These are phyloP conservation scores for Argyrosomus regius DNA, from an alignment of 2,797 vertebrate genomes.

Conservation along the genomic window DNA sequence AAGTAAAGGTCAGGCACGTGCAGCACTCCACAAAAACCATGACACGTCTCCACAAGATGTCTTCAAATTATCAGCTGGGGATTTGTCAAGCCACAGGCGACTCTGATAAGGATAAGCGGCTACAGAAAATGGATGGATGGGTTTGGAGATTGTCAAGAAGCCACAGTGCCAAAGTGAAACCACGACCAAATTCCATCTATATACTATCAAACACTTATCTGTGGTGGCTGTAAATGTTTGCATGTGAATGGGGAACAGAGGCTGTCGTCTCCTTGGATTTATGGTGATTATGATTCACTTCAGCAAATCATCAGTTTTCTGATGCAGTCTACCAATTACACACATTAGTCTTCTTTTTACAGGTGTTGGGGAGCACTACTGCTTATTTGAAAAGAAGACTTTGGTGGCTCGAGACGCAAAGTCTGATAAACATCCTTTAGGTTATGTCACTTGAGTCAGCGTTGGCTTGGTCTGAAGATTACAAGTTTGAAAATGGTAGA, in stretches of 20 bases:
- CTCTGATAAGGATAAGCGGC: too few relatives aligned
- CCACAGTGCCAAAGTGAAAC: not conserved
- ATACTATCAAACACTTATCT: not conserved
- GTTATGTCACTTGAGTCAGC: not conserved
- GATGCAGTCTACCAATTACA: not conserved
- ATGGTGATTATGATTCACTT: not conserved
- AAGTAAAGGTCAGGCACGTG: constrained; percentile 28
- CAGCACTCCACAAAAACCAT: constrained; percentile 22
- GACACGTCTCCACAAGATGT: constrained; percentile 14
- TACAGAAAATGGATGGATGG: too few relatives aligned
- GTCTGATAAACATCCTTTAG: not conserved
- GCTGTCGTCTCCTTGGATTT: not conserved
- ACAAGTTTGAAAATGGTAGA: not conserved
- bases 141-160: not conserved
- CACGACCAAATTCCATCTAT: not conserved
- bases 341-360: not conserved
- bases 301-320: not conserved
- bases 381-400: not conserved
- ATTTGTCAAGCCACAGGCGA: not conserved
- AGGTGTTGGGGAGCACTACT: not conserved
- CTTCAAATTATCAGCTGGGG: constrained; percentile 9
- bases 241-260: not conserved
- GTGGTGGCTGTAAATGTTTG: not conserved
- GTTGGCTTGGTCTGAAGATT: not conserved
- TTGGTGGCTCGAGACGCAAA: not conserved